Conservation (phyloP, 2,888 invertebrate species). For the Pristionchus entomophagus region DNA sequence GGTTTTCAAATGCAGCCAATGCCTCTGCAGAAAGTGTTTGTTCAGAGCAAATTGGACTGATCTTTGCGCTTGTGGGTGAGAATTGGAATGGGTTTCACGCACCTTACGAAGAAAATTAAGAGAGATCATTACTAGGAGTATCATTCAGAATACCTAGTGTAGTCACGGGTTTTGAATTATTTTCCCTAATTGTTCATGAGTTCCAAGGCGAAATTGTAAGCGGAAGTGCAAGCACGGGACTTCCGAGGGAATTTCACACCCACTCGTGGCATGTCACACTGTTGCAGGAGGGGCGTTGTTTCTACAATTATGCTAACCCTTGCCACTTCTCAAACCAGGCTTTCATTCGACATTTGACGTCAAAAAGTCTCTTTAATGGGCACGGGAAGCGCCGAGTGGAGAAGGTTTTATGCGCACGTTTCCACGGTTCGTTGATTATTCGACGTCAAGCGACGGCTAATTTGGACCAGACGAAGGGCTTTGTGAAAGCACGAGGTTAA, state of each 20-base stretch:
- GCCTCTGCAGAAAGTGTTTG: slow-evolving; percentile 1
- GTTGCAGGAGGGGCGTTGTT: no score
- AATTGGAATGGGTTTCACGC: no score
- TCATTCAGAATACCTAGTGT: no score
- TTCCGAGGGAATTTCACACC: background rate
- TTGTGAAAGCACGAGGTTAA: background rate
- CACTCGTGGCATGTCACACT: background rate
- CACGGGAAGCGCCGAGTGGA: background rate
- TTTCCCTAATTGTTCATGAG: no score
- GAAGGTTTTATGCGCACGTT: background rate
- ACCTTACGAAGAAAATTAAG: no score
- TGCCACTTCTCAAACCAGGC: no score
- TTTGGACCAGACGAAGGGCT: background rate
- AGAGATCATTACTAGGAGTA: no score
- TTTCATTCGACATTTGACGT: background rate
- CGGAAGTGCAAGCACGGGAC: background rate
- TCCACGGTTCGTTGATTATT: background rate
- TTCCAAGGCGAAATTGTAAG: no score
- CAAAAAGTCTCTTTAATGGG: background rate
- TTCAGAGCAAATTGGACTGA: no score
- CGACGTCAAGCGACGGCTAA: background rate
- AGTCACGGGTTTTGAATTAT: no score
- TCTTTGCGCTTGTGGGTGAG: no score
- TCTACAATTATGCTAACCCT: no score
- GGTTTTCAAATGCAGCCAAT: slow-evolving; percentile 6